Conservation (phyloP, 2,113 vertebrate genomes). For the Cyprinodon variegatus region DNA sequence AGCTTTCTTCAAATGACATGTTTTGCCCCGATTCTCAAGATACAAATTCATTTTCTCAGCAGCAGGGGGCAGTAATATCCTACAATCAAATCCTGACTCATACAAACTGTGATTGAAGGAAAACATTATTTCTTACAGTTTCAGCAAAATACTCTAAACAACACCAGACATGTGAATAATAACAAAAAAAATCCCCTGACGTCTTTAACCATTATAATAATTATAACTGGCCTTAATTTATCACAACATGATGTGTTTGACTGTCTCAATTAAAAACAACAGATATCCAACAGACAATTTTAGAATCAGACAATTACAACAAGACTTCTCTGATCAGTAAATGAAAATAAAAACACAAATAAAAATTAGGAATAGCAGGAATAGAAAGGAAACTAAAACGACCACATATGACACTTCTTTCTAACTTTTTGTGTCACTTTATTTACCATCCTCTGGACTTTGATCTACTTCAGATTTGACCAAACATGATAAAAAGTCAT, state of each 20-base stretch:
- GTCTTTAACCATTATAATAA: too few species aligned
- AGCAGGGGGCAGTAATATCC: conserved; percentile 71
- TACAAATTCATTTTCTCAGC: conserved; percentile 18
- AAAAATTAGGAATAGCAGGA: neutral
- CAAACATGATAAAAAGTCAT: neutral
- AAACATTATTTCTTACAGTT: neutral
- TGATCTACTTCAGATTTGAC: neutral
- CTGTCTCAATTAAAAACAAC: too few species aligned
- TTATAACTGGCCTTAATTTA: too few species aligned
- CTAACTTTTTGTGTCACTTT: neutral
- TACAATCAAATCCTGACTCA: conserved; percentile 13
- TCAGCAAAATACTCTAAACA: neutral
- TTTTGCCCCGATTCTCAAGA: neutral
- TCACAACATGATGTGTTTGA: too few species aligned
- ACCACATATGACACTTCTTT: neutral
- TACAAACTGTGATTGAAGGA: neutral
- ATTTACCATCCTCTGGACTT: neutral
- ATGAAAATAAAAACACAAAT: neutral
- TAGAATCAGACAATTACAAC: too few species aligned
- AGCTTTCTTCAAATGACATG: too few species aligned
- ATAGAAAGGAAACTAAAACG: neutral
- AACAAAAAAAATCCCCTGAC: too few species aligned
- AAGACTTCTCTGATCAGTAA: neutral
- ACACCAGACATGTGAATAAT: neutral
- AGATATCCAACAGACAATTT: too few species aligned